A percentile compares a stretch with the other conserved stretches of the same genome.
phyloP scores from a whole-genome alignment of 2,113 vertebrate genomes.

The Galemys pyrenaicus region DNA sequence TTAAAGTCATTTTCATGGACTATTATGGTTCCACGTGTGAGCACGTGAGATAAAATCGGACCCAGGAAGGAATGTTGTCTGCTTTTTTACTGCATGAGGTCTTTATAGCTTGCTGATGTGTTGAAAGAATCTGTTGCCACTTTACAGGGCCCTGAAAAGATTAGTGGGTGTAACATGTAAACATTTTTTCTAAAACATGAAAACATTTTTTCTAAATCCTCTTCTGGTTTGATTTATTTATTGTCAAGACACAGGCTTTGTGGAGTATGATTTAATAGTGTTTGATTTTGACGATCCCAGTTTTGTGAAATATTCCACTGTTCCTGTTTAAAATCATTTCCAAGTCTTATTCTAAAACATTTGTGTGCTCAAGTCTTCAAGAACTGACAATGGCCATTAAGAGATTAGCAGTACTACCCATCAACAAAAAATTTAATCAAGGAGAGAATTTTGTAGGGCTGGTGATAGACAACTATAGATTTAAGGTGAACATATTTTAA shows the following conservation, averaged over 20 bases:
- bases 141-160: not conserved
- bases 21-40: not conserved
- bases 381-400: not conserved
- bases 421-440: constrained; percentile 36
- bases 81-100: not conserved
- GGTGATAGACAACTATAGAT: not conserved
- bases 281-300: not conserved
- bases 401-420: constrained; percentile 27
- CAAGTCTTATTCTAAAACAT: not conserved
- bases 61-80: not conserved
- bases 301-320: constrained; percentile 4
- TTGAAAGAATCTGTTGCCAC: not conserved
- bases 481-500: not conserved
- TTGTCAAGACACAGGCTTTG: not conserved
- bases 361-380: not conserved
- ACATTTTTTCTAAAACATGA: too few species aligned
- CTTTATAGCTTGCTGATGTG: constrained; percentile 4
- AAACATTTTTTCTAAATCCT: not conserved
- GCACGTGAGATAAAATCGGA: not conserved
- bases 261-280: not conserved
- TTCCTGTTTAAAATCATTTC: constrained; percentile 12
- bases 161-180: constrained; percentile 4
- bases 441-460: not conserved
- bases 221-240: not conserved
- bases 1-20: not conserved